These are phyloP conservation scores for Decapterus maruadsi DNA, from an alignment of 2,797 vertebrate genomes.

Conservation along the genomic window DNA sequence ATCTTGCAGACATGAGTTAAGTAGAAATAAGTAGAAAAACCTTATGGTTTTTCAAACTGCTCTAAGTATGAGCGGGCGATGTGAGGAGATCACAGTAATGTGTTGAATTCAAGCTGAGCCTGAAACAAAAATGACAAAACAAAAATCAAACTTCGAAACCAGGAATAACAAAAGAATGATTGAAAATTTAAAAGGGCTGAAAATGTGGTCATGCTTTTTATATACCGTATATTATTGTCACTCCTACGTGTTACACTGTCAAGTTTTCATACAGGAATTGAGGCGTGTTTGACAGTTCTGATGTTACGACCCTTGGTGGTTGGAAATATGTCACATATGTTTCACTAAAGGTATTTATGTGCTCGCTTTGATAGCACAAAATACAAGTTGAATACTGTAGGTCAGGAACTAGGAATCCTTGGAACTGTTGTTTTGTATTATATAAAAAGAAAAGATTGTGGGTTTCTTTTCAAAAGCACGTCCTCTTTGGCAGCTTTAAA, in stretches of 20 bases:
- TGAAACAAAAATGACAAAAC: background rate
- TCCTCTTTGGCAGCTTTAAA: conserved; percentile 32
- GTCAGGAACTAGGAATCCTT: conserved; percentile 15
- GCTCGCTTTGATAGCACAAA: conserved; percentile 42
- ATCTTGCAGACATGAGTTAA: too few relatives aligned
- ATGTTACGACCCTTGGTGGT: background rate
- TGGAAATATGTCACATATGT: conserved; percentile 20
- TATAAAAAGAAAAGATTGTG: conserved; percentile 9
- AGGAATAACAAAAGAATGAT: background rate
- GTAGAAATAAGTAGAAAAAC: background rate
- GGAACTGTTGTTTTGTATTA: conserved; percentile 19
- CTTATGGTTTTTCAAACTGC: background rate
- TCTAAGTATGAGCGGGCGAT: background rate
- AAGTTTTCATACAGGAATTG: conserved; percentile 24
- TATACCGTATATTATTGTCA: background rate
- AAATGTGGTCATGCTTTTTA: conserved; percentile 1
- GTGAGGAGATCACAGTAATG: background rate
- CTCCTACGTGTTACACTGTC: conserved; percentile 11
- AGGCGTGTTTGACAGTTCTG: conserved; percentile 21
- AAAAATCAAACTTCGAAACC: background rate
- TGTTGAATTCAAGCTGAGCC: background rate
- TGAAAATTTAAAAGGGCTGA: background rate
- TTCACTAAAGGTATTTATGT: conserved; percentile 28
- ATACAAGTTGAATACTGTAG: conserved; percentile 45
- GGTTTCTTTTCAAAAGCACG: conserved; percentile 33